Base-by-base conservation (phyloP, 92 coral and sea anemone genomes). In the Paragorgia papillata region DNA sequence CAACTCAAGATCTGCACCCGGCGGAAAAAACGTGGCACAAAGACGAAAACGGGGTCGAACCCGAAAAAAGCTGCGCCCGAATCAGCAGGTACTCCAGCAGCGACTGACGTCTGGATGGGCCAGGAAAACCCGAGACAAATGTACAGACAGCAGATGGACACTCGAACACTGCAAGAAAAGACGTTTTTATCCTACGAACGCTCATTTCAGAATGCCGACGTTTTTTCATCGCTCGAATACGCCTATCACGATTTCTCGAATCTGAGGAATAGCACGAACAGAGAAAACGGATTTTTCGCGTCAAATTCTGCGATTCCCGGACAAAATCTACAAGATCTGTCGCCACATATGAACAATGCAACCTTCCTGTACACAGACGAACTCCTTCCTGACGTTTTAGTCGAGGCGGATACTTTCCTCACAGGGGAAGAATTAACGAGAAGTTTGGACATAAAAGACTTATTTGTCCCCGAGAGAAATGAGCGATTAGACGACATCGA, bases 341-440 rank as follows among this genome's bases (percentile, higher is more conserved):
- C 15, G 13, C n/a, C 50, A 3, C 58, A 48, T 27, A 44, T 44
- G 19, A 35, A 26, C 9, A 43, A 41, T 43, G 27, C 15, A 10
- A 48, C 12, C 7, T 20, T 31, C 20, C 7, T 12, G 28, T 54
- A 28, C 10, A 31, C 64, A 3, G 78, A 71, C 25, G 78, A 71
- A 9, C 4, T 54, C 7, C 50, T 71, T 10, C 64, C 78, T 0
- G 63, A 48, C 34, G 10, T 71, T 35, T n/a, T 71, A 7, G 78
- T 53, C 17, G 78, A 71, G 3, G 13, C 49, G 2, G 62, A 51
- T 29, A 57, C 30, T n/a, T 71, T 71, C 17, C 15, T 71, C 25
- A 51, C 78, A 6, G 78, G 78, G n/a, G 78, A 71, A 71, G 78
- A 71, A 53, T 15, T 71, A 41, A 71, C 78, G 3, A 57, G 29